Percentiles rank a stretch among this genome's conserved stretches.
These are phyloP conservation scores for Philhelius pedissequus DNA, from an alignment of 2,888 invertebrate genomes.

Conservation along the genomic window DNA sequence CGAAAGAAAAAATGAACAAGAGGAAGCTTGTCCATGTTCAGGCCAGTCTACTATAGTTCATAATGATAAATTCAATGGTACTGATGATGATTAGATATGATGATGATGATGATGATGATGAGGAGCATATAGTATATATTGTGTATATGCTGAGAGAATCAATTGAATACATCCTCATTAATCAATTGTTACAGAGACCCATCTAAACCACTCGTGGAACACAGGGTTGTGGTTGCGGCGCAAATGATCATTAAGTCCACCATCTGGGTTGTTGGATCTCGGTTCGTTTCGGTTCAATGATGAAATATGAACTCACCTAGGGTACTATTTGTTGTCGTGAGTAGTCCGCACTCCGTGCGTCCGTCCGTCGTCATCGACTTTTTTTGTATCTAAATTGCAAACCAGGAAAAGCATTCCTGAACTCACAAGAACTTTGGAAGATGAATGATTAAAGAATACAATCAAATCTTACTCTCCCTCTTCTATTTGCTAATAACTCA, in stretches of 20 bases:
- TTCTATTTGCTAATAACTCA: conserved; percentile 9
- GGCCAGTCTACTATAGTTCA: no score
- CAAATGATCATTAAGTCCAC: conserved; percentile 10
- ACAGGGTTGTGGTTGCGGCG: neutral
- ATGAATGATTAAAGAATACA: neutral
- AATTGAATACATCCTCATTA: conserved; percentile 66
- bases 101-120: neutral
- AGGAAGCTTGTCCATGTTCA: neutral
- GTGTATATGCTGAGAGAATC: no score
- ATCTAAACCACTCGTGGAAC: neutral
- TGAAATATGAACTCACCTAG: neutral
- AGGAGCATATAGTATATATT: neutral
- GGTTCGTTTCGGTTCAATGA: neutral
- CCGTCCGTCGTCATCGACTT: neutral
- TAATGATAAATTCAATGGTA: conserved; percentile 33
- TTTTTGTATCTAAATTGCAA: neutral
- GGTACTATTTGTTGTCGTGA: neutral
- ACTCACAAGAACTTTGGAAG: neutral
- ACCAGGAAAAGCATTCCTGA: neutral
- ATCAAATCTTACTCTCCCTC: neutral
- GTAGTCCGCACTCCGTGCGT: no score
- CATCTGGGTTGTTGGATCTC: neutral
- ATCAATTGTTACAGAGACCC: conserved; percentile 49
- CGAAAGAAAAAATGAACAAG: neutral
- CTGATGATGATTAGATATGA: neutral